Evolutionary conservation across 2,888 invertebrate species (phyloP), one percentile per base, ranked within the genome.

Genomic region (Nemoura dubitans): DNA sequence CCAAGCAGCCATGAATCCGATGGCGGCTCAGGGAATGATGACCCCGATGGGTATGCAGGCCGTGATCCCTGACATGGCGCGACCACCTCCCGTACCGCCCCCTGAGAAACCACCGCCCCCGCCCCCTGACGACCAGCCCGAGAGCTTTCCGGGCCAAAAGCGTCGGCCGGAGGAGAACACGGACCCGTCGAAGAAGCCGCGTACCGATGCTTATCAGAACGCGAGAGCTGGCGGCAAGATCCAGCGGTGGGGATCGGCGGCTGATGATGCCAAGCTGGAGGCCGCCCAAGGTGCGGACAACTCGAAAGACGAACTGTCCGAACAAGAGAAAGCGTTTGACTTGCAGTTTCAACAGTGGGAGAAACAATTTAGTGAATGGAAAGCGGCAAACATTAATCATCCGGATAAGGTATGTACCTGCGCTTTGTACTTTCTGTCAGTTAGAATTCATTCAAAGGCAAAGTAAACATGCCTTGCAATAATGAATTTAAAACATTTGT

Each of bases 301-400:
- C 59, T 10, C 59, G 2, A 59, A 16, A 2, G 81, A 88, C 76
- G 89, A 92, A 86, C 89, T 93, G 77, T 92, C 93, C 0, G 93
- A 94, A 89, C 96, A 97, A 89, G 97, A 98, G 91, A 95, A 95
- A 91, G 95, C 95, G 87, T 98, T 98, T 92, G 97, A 97, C 90
- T 95, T 95, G 88, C 97, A 98, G 91, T 98, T 98, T 91, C 94
- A 95, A 89, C 95, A 97, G 90, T 98, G 98, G 98, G 97, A 98
- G 91, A 94, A 96, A 89, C 97, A 98, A 91, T 98, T 98, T 91
- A 95, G 96, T 90, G 96, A 96, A 89, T 98, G 98, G 98, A 97
- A 96, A 90, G 94, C 95, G 88, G 96, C 97, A 90, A 98, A 98
- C 92, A 95, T 95, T 59, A 96, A 97, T 91, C 98, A 98, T 92